A percentile compares a stretch with the other conserved stretches of the same genome.
Conservation (phyloP, 2,797 vertebrate species). For the Crocidura indochinensis region DNA sequence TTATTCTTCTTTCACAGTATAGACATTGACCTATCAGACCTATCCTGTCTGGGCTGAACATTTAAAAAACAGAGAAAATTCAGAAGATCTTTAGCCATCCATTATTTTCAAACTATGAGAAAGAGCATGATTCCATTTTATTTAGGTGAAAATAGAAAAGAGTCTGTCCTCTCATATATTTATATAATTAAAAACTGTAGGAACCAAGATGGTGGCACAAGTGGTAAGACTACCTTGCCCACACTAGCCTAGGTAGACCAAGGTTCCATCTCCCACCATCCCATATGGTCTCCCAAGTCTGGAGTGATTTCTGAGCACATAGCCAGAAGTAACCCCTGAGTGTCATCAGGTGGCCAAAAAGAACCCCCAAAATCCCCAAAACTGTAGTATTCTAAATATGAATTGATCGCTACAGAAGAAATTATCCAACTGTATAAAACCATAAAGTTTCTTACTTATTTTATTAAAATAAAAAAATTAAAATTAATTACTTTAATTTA, state of each 20-base stretch:
- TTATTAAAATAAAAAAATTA: neutral
- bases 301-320: too few relatives aligned
- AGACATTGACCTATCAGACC: neutral
- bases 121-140: constrained; percentile 4
- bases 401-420: neutral
- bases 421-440: neutral
- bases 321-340: too few relatives aligned
- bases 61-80: neutral
- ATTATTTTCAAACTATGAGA: neutral
- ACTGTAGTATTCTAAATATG: neutral
- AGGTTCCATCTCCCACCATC: too few relatives aligned
- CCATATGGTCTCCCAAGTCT: too few relatives aligned
- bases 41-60: neutral
- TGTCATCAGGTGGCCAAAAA: too few relatives aligned
- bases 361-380: too few relatives aligned
- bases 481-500: too few relatives aligned
- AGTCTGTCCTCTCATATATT: neutral
- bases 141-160: neutral
- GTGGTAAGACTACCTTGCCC: too few relatives aligned
- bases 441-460: neutral
- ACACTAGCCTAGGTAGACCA: too few relatives aligned
- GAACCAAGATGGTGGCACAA: too few relatives aligned
- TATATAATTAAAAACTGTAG: neutral
- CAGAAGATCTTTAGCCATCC: neutral
- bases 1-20: neutral